These are phyloP conservation scores for Lathamus discolor DNA, from an alignment of 2,113 vertebrate species.

Conservation along the genomic window DNA sequence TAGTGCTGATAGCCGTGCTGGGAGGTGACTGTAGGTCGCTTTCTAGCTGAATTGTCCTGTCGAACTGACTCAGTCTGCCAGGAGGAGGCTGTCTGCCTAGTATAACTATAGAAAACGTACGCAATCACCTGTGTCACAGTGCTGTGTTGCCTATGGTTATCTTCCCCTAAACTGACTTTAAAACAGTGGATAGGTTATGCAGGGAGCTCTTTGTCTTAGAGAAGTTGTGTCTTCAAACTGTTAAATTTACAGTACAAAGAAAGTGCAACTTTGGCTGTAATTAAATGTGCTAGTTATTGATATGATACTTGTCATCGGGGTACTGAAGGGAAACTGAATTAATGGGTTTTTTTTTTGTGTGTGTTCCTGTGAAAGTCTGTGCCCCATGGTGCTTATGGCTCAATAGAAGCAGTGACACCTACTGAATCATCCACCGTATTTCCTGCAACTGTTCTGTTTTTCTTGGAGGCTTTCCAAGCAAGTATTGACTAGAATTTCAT, in stretches of 20 bases:
- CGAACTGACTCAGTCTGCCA: background rate
- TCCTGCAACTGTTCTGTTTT: background rate
- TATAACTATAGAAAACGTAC: fast-evolving
- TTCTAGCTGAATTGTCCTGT: background rate
- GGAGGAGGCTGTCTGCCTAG: background rate
- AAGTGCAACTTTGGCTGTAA: background rate
- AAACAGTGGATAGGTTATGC: background rate
- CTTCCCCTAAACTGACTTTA: background rate
- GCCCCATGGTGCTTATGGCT: background rate
- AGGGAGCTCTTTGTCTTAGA: background rate
- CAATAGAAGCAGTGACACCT: background rate
- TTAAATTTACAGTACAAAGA: too few species aligned
- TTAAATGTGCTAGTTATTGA: fast-evolving
- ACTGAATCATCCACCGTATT: background rate
- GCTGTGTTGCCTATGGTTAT: background rate
- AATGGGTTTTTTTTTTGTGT: fast-evolving
- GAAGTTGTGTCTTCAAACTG: background rate
- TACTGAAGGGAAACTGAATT: background rate
- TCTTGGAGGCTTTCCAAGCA: background rate
- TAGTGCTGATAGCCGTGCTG: background rate
- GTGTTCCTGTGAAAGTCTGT: fast-evolving
- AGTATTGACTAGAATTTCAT: background rate
- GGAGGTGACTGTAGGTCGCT: background rate
- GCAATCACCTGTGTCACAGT: fast-evolving
- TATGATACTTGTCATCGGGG: fast-evolving